phyloP scores from a whole-genome alignment of 2,888 invertebrate genomes.

The Pantelozetes paolii region DNA sequence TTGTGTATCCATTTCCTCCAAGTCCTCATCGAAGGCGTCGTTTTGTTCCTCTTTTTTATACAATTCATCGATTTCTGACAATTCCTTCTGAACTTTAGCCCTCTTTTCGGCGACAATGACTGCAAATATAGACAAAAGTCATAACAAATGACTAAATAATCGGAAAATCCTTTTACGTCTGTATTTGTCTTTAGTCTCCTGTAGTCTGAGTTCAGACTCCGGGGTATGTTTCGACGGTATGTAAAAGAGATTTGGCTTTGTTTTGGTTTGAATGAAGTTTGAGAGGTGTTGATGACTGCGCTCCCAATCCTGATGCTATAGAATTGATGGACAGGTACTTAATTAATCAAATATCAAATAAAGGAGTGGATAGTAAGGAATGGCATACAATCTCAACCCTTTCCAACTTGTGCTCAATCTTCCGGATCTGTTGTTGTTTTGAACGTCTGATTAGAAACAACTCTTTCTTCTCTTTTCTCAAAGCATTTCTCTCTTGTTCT shows the following conservation, averaged over 20 bases:
- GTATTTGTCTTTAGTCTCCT: conserved; percentile 60
- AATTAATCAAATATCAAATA: not conserved
- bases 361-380: not conserved
- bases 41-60: conserved; percentile 41
- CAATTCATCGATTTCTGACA: conserved; percentile 46
- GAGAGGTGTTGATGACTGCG: conserved; percentile 68
- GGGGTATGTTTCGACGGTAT: conserved; percentile 73
- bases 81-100: conserved; percentile 46
- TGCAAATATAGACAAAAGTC: conserved; percentile 28
- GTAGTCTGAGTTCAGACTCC: conserved; percentile 64
- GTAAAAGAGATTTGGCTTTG: conserved; percentile 82
- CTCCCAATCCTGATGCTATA: conserved; percentile 64
- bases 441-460: conserved; percentile 78
- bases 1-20: not conserved
- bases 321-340: not conserved
- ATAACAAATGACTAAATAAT: not conserved
- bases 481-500: conserved; percentile 75
- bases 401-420: conserved; percentile 82
- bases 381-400: conserved; percentile 71
- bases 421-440: conserved; percentile 80
- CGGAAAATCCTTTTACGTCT: conserved; percentile 55
- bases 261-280: conserved; percentile 79
- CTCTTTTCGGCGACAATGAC: conserved; percentile 44
- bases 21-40: conserved; percentile 5
- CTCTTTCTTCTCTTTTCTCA: conserved; percentile 74